Evolutionary conservation across 2,113 vertebrate species (phyloP), one percentile per base, ranked within the genome.

Genomic region (Eurypyga helias): DNA sequence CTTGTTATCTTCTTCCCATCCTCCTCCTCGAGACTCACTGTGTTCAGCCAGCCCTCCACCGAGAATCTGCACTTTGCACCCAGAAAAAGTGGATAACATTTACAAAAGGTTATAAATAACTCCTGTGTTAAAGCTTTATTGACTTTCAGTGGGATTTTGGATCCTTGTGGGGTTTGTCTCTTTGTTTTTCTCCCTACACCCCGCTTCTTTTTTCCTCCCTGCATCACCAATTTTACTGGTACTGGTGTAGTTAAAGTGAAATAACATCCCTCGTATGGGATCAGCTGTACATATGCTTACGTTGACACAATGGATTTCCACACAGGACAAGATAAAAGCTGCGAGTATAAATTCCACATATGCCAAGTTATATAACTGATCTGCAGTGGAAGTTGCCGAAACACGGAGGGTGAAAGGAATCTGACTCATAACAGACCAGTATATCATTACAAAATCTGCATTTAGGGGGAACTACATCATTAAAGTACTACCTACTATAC

Each of bases 1-100:
- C 95, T 96, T 94, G 91, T 95, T 97, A 97, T 94, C 80, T 69
- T 41, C 77, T 69, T 84, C 77, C 69, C 84, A 64, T 69, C 61
- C 57, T 86, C 86, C 80, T 57, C 52, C 93, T 72, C 69, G 3
- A 79, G 87, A 45, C 28, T 60, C 4, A 3, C 64, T 6, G 16
- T 23, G 57, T n/a, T 89, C 77, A 82, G 90, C 45, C 73, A 73
- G n/a, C 70, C 34, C 70, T 87, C 87, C 80, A 17, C 65, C 34
- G n/a, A 85, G 91, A 82, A 84, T 29, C 69, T 76, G 89, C 49
- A 65, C 94, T 92, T 79, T 93, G 83, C 77, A 87, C 95, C 92
- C 95, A 87, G 76, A 23, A 89, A 69, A 93, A 93, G 45, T 55
- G 69, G 69, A 3, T 82, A 93, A 89, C 90, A 81, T 91, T 96